Base-by-base conservation (phyloP, 2,797 vertebrate species). In the Leptatherina wallacei region DNA sequence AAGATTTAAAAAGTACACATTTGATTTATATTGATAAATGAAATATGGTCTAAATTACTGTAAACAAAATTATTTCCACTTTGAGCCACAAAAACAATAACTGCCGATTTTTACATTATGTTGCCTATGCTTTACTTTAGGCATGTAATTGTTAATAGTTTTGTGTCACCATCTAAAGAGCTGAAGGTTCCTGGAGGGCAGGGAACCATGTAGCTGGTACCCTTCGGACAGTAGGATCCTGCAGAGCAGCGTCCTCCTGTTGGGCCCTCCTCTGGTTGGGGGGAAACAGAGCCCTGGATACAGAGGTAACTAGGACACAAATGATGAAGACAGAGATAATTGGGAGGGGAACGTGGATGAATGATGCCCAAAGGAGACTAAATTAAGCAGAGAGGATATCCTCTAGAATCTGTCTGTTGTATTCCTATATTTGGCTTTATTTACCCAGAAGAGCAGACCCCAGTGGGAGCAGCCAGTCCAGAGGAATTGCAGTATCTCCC, bases 371-470 rank as follows among this genome's bases (percentile, higher is more conserved):
- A 3, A 27, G n/a, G 29, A 49, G 36, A 61, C 32, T 54, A 29
- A 77, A 65, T 76, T 47, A 72, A 84, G 78, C 22, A 51, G 9
- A 47, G 27, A 7, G 18, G 11, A 73, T 29, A 59, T 71, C 30
- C 69, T 38, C 49, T 27, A 67, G 13, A 60, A 66, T 81, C 63
- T 58, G n/a, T 77, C 20, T 42, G 35, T 79, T 36, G 7, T 52
- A 32, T 64, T 72, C 24, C 54, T 51, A 7, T 51, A 65, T 71
- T 32, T 73, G 65, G 12, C 67, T 63, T 49, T 51, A 36, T 85
- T 92, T 76, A 94, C 93, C 95, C 95, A 32, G 95, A 86, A 79
- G 94, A 93, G 84, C 95, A 96, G 61, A 85, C 8, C 55, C 95
- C 95, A 13, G 91, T 91, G 69, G 95, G 94, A 62, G 83, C 75